phyloP scores from a whole-genome alignment of 1,140 invertebrate species.

The Stenopsyche tienmushanensis region DNA sequence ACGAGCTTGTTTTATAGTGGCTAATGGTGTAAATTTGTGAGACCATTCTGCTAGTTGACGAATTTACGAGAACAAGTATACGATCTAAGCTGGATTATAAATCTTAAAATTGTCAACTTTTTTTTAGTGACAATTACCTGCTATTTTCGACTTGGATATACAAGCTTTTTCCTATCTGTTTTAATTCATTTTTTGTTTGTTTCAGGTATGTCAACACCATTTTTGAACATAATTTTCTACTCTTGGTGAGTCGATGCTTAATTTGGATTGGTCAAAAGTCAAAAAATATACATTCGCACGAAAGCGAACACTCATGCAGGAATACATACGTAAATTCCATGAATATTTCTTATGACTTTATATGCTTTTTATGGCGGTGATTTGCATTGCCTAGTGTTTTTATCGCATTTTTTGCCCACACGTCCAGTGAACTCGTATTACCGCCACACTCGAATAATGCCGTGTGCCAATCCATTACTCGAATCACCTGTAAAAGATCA shows the following conservation, averaged over 20 bases:
- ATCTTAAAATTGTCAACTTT: not conserved
- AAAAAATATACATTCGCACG: no score
- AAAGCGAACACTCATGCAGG: no score
- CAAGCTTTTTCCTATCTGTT: no score
- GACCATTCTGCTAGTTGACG: not conserved
- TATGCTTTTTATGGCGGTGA: conserved; percentile 10
- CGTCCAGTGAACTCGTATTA: not conserved
- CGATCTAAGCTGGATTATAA: not conserved
- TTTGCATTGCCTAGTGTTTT: conserved; percentile 13
- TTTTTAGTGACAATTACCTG: not conserved
- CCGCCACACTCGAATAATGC: not conserved
- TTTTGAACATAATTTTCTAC: no score
- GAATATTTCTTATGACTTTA: conserved; percentile 9
- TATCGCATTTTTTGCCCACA: conserved; percentile 14
- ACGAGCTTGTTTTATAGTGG: conserved; percentile 23
- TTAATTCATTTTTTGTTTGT: no score
- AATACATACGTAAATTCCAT: not conserved
- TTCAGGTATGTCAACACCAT: no score
- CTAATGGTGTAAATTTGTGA: conserved; percentile 2
- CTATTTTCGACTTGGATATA: not conserved
- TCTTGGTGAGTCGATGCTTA: no score
- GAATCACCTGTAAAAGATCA: not conserved
- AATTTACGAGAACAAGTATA: not conserved
- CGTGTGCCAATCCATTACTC: not conserved
- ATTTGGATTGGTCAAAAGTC: no score